Base-by-base conservation (phyloP, 2,888 invertebrate genomes). In the Oeneis ivallda region DNA sequence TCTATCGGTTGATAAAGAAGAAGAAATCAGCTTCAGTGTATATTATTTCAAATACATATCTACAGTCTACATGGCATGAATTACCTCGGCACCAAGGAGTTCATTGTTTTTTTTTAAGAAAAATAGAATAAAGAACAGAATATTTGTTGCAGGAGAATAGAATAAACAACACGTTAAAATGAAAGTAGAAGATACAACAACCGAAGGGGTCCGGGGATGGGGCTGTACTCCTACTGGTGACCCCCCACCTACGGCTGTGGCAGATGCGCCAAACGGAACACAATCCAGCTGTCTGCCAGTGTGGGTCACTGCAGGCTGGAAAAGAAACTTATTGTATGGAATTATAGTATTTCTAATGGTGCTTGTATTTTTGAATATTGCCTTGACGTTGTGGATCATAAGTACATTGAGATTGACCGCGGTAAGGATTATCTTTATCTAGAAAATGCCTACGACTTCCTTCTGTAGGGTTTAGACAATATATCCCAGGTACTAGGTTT, bases 381-480 rank as follows among this genome's bases (percentile, higher is more conserved):
- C 97, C n/a, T 93, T 99, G 64, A 98, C 98, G 0, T 93, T 98
- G 60, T 99, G 99, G 98, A 97, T 99, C 71, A 94, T 99, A 74
- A 96, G 97, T 84, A 97, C 98, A 74, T 95, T 99, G 94, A 96
- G 97, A 87, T 96, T 99, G 81, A 97, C 96, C 70, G 94, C 96
- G 92, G 99, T 99, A 92, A 96, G 96, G 11, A 53, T 8, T 11
- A 17, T 26, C 59, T 47, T 26, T 7, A 1, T 26, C 49, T 26
- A 19, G 10, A 50, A 50, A 11, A 15, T 39, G 26, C 26, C 1
- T 0, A 2, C 26, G 26, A 26, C 1, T 26, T 26, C 26, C 5
- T 26, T 26, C 26, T 1, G 26, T 26, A 26, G n/a, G n/a, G 26
- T 26, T 26, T 26, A 26, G 5, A 26, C 1, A n/a, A n/a, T n/a